Conservation (phyloP, 2,888 invertebrate species). For the Leptura quadrifasciata region DNA sequence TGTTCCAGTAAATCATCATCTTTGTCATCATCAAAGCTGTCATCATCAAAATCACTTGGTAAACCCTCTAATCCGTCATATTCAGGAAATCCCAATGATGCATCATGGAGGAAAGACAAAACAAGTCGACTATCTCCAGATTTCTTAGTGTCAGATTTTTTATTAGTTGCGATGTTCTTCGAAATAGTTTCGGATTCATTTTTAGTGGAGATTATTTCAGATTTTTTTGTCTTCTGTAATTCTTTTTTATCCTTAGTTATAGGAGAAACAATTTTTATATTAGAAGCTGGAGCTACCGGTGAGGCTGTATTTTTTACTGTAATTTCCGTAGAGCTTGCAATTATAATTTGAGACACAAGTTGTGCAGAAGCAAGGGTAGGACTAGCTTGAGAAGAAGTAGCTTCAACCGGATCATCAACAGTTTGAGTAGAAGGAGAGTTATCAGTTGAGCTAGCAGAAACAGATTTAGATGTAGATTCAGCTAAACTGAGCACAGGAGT, state of each 20-base stretch:
- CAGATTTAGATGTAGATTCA: neutral
- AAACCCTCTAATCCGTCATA: neutral
- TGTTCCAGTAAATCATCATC: neutral
- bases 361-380: neutral
- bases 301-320: neutral
- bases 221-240: neutral
- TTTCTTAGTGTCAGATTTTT: neutral
- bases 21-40: neutral
- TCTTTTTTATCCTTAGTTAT: neutral
- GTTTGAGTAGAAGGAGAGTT: neutral
- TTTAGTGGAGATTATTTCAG: neutral
- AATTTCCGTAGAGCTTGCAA: neutral
- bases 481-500: neutral
- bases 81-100: neutral
- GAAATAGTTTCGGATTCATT: neutral
- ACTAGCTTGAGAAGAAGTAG: neutral
- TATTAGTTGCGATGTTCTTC: neutral
- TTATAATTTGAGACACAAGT: neutral
- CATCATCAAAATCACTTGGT: neutral
- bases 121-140: neutral
- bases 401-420: neutral
- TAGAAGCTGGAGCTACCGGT: neutral
- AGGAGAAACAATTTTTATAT: neutral
- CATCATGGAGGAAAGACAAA: neutral
- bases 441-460: neutral